Percentiles rank a stretch among this genome's conserved stretches.
These are phyloP conservation scores for Platyura marginata DNA, from an alignment of 1,140 invertebrate genomes.

Conservation along the genomic window DNA sequence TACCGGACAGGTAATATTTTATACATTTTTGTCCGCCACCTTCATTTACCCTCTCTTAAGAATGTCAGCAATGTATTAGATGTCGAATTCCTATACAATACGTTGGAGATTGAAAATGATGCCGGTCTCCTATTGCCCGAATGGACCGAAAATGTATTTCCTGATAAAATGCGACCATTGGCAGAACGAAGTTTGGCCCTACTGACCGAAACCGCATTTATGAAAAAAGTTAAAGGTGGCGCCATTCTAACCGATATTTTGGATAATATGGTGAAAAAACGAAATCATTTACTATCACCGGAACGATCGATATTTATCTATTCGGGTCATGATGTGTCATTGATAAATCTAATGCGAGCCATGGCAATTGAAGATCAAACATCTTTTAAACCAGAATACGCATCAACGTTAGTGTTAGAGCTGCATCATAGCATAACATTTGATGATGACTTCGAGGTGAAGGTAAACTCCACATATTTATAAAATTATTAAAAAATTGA, in stretches of 20 bases:
- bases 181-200: conserved; percentile 46
- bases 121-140: conserved; percentile 44
- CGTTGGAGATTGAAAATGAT: conserved; percentile 46
- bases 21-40: not conserved
- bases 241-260: conserved; percentile 30
- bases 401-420: conserved; percentile 46
- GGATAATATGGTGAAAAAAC: conserved; percentile 24
- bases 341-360: conserved; percentile 47
- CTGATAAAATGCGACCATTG: conserved; percentile 41
- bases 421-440: conserved; percentile 29
- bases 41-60: conserved; percentile 10
- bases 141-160: conserved; percentile 51
- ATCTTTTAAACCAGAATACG: conserved; percentile 44
- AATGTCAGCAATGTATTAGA: conserved; percentile 40
- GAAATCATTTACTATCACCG: conserved; percentile 14
- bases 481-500: not conserved
- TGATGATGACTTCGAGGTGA: conserved; percentile 25
- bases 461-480: conserved; percentile 14
- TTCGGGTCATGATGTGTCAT: conserved; percentile 51
- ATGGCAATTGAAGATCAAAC: conserved; percentile 39
- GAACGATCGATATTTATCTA: conserved; percentile 37
- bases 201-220: conserved; percentile 45
- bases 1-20: conserved; percentile 30
- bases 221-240: conserved; percentile 53
- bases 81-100: conserved; percentile 56